Evolutionary conservation across 2,888 invertebrate genomes (phyloP).

Genomic region (Acronicta aceris): DNA sequence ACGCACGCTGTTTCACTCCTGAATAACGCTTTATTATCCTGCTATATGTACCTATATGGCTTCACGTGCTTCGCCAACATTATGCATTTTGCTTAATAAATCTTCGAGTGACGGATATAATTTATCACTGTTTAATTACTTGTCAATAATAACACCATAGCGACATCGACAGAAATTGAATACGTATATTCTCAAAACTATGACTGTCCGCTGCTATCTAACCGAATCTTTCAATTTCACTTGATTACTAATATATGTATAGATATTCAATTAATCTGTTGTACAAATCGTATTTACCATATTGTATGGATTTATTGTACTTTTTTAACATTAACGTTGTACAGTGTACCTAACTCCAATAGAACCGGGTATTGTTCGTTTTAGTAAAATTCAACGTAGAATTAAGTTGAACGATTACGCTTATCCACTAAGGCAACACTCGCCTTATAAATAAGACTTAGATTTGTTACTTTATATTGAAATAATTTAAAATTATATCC

Average conservation of each 20-base stretch:
- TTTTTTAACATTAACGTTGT: constrained; percentile 48
- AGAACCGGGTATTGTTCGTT: constrained; percentile 69
- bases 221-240: constrained; percentile 30
- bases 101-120: constrained; percentile 6
- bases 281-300: constrained; percentile 57
- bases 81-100: constrained; percentile 12
- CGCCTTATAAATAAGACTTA: constrained; percentile 87
- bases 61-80: constrained; percentile 4
- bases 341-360: constrained; percentile 57
- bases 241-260: constrained; percentile 24
- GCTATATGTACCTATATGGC: constrained; percentile 4
- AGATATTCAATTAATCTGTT: constrained; percentile 47
- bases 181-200: constrained; percentile 29
- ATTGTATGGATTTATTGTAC: constrained; percentile 50
- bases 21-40: constrained; percentile 1
- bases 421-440: constrained; percentile 77
- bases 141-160: constrained; percentile 1
- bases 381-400: constrained; percentile 71
- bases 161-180: constrained; percentile 14
- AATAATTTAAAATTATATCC: constrained; percentile 77
- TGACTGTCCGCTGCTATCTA: constrained; percentile 33
- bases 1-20: background rate
- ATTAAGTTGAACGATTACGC: constrained; percentile 86
- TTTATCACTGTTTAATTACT: constrained; percentile 7
- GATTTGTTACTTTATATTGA: constrained; percentile 78